These are phyloP conservation scores for Cariama cristata DNA, from an alignment of 2,113 vertebrate genomes.

Conservation along the genomic window DNA sequence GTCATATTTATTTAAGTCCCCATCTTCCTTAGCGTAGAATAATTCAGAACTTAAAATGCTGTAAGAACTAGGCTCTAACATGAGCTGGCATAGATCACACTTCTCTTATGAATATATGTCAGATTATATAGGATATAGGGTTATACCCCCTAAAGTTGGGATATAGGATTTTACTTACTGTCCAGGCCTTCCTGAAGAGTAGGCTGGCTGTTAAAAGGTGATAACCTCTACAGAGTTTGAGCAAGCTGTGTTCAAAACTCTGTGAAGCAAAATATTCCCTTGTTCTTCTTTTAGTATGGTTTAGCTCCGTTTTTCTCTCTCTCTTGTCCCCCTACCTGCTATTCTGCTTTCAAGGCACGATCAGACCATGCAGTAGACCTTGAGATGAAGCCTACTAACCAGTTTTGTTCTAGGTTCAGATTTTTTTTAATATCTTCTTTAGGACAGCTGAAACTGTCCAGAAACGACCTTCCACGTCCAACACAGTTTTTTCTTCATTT, in stretches of 20 bases:
- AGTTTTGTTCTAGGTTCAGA: background rate
- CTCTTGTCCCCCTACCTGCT: background rate
- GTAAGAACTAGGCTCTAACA: background rate
- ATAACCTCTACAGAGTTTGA: background rate
- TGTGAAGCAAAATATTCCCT: background rate
- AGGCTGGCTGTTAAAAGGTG: background rate
- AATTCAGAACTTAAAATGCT: background rate
- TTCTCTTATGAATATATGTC: background rate
- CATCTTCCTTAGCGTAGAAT: background rate
- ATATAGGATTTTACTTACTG: background rate
- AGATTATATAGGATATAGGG: background rate
- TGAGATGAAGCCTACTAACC: background rate
- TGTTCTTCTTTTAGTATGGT: background rate
- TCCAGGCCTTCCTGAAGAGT: background rate
- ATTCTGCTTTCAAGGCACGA: background rate
- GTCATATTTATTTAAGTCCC: background rate
- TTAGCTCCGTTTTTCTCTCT: background rate
- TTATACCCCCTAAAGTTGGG: background rate
- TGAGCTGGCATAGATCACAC: background rate
- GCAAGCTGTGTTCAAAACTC: background rate
- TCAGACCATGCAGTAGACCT: background rate
- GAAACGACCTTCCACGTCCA: background rate
- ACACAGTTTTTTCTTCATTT: background rate
- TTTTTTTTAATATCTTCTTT: background rate
- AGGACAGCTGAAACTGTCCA: background rate